Percentiles rank a stretch among this genome's conserved stretches.
Evolutionary conservation across 2,888 invertebrate species (phyloP).

Genomic region (Hedychridium roseum): DNA sequence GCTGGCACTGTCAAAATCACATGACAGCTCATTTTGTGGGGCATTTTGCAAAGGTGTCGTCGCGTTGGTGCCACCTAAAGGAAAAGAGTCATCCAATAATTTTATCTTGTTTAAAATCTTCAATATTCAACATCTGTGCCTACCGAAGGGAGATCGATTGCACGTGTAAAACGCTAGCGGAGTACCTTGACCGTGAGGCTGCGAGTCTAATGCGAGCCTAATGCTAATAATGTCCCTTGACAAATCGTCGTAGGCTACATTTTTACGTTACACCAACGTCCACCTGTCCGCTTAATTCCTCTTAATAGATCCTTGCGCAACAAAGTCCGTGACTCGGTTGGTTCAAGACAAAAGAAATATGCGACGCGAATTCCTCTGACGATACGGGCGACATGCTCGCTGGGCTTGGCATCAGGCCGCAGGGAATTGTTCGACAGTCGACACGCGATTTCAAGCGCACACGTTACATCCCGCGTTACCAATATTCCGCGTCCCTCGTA

Average conservation of each 20-base stretch:
- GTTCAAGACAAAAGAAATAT: too few relatives aligned
- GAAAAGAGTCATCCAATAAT: neutral
- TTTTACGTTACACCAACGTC: slow-evolving; percentile 16
- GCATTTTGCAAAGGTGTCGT: slow-evolving; percentile 41
- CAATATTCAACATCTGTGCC: too few relatives aligned
- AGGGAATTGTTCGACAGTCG: slow-evolving; percentile 12
- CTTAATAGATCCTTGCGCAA: slow-evolving; percentile 28
- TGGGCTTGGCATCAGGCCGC: slow-evolving; percentile 13
- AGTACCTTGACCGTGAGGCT: neutral
- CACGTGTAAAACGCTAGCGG: neutral
- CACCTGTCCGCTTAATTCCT: slow-evolving; percentile 22
- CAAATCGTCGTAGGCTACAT: neutral
- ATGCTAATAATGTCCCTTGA: slow-evolving; percentile 1
- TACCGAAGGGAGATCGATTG: neutral
- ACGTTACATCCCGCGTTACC: slow-evolving; percentile 4
- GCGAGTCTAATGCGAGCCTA: slow-evolving; percentile 1
- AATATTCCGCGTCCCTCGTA: slow-evolving; percentile 6
- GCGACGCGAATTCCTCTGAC: slow-evolving; percentile 19
- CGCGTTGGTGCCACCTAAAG: slow-evolving; percentile 45
- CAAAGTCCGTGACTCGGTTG: neutral
- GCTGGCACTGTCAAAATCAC: slow-evolving; percentile 63
- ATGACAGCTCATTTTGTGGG: slow-evolving; percentile 38
- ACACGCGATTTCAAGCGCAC: slow-evolving; percentile 26
- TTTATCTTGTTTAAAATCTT: neutral
- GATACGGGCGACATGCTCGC: slow-evolving; percentile 21